Percentiles rank a stretch among this genome's conserved stretches.
These are phyloP conservation scores for Congeria kusceri DNA, from an alignment of 2,888 invertebrate genomes.

Conservation along the genomic window DNA sequence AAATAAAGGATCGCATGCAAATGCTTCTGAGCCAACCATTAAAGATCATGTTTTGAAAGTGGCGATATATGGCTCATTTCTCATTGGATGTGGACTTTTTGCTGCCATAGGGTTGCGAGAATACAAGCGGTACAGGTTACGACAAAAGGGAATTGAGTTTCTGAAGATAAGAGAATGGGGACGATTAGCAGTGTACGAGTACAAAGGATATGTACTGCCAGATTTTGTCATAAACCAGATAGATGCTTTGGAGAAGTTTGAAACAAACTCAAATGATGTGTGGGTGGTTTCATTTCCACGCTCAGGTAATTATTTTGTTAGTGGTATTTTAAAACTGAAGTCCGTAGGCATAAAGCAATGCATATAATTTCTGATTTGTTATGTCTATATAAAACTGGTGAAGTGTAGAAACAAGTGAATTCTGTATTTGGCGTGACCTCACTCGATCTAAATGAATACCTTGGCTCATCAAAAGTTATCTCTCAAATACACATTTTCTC, in stretches of 20 bases:
- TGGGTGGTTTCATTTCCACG: conserved; percentile 96
- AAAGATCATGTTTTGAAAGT: conserved; percentile 34
- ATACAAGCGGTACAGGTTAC: conserved; percentile 53
- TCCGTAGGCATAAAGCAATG: too few species aligned
- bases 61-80: conserved; percentile 68
- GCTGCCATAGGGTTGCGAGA: conserved; percentile 61
- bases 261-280: conserved; percentile 91
- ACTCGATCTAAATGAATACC: too few species aligned
- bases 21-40: not conserved
- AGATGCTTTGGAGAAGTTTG: conserved; percentile 87
- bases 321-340: too few species aligned
- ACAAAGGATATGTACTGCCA: conserved; percentile 74
- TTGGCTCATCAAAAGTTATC: too few species aligned
- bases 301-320: conserved; percentile 89
- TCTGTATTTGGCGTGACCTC: too few species aligned
- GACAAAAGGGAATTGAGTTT: conserved; percentile 63
- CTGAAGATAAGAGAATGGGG: conserved; percentile 57
- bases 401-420: too few species aligned
- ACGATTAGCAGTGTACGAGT: conserved; percentile 63
- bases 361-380: too few species aligned
- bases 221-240: conserved; percentile 72
- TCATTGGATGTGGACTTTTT: conserved; percentile 62
- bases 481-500: too few species aligned
- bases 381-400: too few species aligned
- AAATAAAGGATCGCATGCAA: too few species aligned